Percentiles rank a stretch among this genome's conserved stretches.
phyloP scores from a whole-genome alignment of 1,140 invertebrate genomes.

The Frieseomelitta varia region DNA sequence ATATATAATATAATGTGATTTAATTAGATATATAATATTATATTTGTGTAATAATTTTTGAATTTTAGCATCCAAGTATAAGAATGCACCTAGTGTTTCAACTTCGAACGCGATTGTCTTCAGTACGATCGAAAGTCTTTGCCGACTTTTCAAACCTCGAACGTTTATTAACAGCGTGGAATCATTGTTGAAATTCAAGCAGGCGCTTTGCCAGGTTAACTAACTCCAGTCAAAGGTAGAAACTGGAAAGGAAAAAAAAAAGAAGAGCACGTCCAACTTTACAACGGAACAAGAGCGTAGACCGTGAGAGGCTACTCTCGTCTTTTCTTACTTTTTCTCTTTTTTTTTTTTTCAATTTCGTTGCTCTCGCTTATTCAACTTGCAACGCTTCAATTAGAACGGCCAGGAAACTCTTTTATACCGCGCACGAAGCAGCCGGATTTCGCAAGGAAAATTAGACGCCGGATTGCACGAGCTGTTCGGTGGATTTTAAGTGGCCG shows the following conservation, averaged over 20 bases:
- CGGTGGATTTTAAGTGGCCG: neutral
- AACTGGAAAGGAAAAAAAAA: neutral
- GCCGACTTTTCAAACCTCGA: too few species aligned
- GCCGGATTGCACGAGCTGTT: neutral
- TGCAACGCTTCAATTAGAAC: constrained; percentile 5
- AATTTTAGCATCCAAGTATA: too few species aligned
- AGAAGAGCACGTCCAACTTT: neutral
- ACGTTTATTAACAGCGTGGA: too few species aligned
- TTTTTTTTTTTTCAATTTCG: neutral
- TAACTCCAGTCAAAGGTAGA: too few species aligned
- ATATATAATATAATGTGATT: too few species aligned
- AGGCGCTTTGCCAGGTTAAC: too few species aligned
- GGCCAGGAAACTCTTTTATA: neutral
- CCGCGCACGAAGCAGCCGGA: neutral
- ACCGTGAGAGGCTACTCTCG: neutral
- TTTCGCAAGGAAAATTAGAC: constrained; percentile 7
- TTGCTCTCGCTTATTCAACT: neutral
- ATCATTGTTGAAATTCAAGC: too few species aligned
- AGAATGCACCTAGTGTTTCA: neutral
- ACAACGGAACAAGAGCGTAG: neutral
- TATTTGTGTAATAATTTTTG: neutral
- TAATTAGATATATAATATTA: too few species aligned
- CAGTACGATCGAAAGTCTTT: neutral
- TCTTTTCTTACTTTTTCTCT: neutral
- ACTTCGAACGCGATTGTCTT: neutral